These are phyloP conservation scores for Bos taurus DNA, from an alignment of 2,113 vertebrate species.

Conservation along the genomic window DNA sequence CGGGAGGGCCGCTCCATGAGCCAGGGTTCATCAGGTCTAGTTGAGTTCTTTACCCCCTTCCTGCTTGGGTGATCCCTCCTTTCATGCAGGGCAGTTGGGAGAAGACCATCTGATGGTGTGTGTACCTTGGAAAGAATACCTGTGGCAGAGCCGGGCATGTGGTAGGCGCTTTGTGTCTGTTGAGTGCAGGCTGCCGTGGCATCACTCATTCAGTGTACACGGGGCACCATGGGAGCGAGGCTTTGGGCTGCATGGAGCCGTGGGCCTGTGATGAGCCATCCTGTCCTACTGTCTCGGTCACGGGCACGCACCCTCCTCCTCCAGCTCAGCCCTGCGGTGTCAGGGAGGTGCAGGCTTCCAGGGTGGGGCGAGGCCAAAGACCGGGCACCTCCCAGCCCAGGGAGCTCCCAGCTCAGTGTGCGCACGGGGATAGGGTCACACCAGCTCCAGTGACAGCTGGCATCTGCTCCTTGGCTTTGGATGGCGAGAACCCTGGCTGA, in stretches of 20 bases:
- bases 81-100: background rate
- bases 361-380: background rate
- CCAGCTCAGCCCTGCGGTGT: background rate
- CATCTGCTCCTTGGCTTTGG: background rate
- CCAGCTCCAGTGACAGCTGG: background rate
- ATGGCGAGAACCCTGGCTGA: background rate
- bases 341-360: background rate
- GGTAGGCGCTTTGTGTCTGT: background rate
- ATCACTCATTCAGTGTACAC: rapidly evolving
- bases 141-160: background rate
- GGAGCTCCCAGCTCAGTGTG: background rate
- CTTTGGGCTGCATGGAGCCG: background rate
- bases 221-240: too few species aligned
- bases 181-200: background rate
- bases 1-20: background rate
- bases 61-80: background rate
- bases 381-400: background rate
- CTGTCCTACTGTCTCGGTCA: rapidly evolving
- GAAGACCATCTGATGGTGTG: background rate
- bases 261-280: background rate
- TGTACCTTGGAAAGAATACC: background rate
- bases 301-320: background rate
- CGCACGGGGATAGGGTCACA: background rate
- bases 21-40: background rate
- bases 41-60: background rate